A percentile compares a stretch with the other conserved stretches of the same genome.
Conservation (phyloP, 2,888 invertebrate species). For the Neoitamus cyanurus region DNA sequence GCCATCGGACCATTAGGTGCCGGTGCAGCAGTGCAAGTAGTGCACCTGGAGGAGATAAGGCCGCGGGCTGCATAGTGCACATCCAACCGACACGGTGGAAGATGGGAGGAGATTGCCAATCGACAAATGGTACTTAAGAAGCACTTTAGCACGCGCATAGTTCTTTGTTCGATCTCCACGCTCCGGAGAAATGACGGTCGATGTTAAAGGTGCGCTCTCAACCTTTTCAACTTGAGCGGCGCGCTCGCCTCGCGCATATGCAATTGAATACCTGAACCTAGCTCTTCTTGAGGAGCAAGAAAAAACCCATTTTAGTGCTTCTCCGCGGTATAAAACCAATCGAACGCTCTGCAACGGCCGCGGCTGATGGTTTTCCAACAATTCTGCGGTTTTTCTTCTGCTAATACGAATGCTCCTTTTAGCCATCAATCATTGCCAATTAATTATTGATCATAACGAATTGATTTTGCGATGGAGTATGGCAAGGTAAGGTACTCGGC, state of each 20-base stretch:
- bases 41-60: constrained; percentile 23
- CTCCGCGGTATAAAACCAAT: neutral
- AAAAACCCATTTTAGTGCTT: constrained; percentile 9
- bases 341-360: neutral
- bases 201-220: constrained; percentile 27
- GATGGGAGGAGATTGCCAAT: constrained; percentile 17
- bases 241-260: neutral
- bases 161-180: constrained; percentile 41
- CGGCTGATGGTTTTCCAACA: constrained; percentile 25
- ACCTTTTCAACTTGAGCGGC: constrained; percentile 19
- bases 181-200: constrained; percentile 28
- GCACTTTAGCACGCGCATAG: constrained; percentile 49
- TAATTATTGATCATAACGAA: constrained; percentile 47
- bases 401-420: constrained; percentile 25
- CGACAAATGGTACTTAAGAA: constrained; percentile 43
- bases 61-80: neutral
- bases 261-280: constrained; percentile 43
- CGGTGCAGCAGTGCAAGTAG: neutral
- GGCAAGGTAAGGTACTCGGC: neutral
- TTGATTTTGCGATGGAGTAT: constrained; percentile 33
- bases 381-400: constrained; percentile 26
- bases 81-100: neutral
- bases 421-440: constrained; percentile 48
- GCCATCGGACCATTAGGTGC: constrained; percentile 36
- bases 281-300: neutral